Evolutionary conservation across 2,113 vertebrate genomes (phyloP).

Genomic region (Tragelaphus strepsiceros): DNA sequence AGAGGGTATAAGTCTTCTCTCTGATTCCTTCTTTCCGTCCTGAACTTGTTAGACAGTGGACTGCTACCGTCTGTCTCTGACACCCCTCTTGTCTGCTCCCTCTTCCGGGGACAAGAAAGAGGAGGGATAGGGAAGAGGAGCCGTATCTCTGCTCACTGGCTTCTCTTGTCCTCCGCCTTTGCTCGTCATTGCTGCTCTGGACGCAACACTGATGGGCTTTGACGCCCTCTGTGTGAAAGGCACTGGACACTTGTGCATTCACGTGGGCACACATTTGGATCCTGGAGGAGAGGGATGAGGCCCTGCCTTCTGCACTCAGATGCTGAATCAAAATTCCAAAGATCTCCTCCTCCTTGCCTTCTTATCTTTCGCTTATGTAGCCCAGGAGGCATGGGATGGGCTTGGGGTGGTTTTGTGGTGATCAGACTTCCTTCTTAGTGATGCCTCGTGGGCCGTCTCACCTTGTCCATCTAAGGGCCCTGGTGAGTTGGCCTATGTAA

Average conservation of each 20-base stretch:
- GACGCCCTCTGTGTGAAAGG: background rate
- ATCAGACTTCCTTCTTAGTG: background rate
- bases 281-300: background rate
- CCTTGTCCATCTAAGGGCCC: background rate
- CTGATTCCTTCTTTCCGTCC: background rate
- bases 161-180: too few relatives aligned
- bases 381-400: background rate
- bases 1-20: background rate
- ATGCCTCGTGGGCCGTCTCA: accelerated
- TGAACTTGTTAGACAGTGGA: background rate
- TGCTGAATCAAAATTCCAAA: background rate
- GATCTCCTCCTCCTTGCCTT: background rate
- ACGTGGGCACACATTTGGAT: background rate
- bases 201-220: too few relatives aligned
- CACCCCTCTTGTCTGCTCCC: background rate
- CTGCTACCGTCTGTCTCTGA: background rate
- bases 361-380: background rate
- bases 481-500: background rate
- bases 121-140: background rate
- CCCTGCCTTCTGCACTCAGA: too few relatives aligned
- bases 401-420: background rate
- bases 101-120: background rate
- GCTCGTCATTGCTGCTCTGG: background rate
- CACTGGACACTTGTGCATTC: background rate
- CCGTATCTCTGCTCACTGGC: accelerated